Percentiles rank a stretch among this genome's conserved stretches.
Evolutionary conservation across 2,113 vertebrate genomes (phyloP).

Genomic region (Notechis scutatus): DNA sequence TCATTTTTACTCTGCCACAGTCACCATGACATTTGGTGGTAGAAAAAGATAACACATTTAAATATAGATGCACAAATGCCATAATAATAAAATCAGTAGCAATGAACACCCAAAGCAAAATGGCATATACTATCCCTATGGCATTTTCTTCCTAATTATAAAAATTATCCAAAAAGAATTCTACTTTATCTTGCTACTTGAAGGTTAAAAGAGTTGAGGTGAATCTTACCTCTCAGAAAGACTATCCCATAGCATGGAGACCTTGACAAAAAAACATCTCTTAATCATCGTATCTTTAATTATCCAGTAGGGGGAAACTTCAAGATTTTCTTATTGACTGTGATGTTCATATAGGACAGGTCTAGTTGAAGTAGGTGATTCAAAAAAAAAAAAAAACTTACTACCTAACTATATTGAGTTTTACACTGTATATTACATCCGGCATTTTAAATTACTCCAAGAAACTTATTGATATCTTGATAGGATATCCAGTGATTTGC

Average conservation of each 20-base stretch:
- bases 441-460: not conserved
- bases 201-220: not conserved
- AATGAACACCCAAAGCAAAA: not conserved
- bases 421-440: not conserved
- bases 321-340: not conserved
- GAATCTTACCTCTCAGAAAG: not conserved
- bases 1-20: not conserved
- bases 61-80: not conserved
- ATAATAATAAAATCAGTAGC: not conserved
- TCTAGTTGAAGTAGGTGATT: not conserved
- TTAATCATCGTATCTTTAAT: not conserved
- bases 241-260: not conserved
- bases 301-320: not conserved
- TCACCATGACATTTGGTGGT: not conserved
- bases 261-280: not conserved
- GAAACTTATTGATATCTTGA: not conserved
- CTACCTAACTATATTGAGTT: not conserved
- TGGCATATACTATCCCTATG: not conserved
- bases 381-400: not conserved
- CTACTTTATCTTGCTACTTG: not conserved
- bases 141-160: not conserved
- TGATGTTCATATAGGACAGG: not conserved
- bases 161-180: not conserved
- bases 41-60: not conserved
- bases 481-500: not conserved